These are phyloP conservation scores for Lycaon pictus DNA, from an alignment of 2,113 vertebrate species.

Conservation along the genomic window DNA sequence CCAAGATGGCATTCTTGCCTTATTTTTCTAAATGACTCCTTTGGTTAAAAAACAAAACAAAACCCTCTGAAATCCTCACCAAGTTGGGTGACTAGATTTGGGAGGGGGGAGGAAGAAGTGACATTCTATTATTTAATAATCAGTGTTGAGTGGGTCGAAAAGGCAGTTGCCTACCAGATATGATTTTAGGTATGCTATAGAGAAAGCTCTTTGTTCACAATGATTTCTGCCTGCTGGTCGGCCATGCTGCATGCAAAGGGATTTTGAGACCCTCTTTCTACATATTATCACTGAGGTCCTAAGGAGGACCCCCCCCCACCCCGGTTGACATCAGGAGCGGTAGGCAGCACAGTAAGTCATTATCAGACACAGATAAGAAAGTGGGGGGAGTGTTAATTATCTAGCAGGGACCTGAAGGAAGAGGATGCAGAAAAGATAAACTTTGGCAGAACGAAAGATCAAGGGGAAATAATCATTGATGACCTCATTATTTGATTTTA, in stretches of 20 bases:
- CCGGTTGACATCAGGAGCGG: background rate
- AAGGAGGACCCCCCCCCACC: background rate
- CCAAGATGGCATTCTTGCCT: constrained; percentile 85
- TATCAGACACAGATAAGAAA: background rate
- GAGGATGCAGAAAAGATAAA: background rate
- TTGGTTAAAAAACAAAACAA: constrained; percentile 56
- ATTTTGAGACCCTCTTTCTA: background rate
- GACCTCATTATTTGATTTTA: background rate
- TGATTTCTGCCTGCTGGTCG: background rate
- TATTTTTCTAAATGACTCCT: constrained; percentile 75
- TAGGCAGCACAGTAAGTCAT: background rate
- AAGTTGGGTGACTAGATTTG: background rate
- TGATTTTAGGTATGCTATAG: background rate
- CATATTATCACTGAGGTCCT: background rate
- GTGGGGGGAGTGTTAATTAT: background rate
- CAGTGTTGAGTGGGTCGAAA: background rate
- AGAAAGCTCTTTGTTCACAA: background rate
- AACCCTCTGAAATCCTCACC: background rate
- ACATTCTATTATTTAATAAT: background rate
- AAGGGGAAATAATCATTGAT: background rate
- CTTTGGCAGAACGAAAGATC: background rate
- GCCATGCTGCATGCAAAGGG: background rate
- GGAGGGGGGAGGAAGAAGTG: background rate
- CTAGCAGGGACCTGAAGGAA: background rate
- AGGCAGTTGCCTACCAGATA: background rate